Conservation (phyloP, 1,140 invertebrate genomes). For the Thereuonema tuberculata region DNA sequence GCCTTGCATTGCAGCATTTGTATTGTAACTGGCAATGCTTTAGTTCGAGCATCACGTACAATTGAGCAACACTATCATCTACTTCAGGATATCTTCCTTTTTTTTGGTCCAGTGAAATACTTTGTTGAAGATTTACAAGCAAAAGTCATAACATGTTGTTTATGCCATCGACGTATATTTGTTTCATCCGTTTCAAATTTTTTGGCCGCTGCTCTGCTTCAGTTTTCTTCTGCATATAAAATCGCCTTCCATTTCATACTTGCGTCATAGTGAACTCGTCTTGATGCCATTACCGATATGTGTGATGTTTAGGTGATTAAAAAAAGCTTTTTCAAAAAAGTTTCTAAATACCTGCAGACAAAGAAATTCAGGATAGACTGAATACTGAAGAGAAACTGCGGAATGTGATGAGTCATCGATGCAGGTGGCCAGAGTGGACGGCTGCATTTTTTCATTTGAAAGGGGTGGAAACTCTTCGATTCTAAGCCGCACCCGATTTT, state of each 20-base stretch:
- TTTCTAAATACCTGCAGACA: background rate
- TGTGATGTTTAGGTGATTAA: background rate
- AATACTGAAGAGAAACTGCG: background rate
- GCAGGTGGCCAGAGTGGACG: background rate
- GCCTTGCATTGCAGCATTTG: too few species aligned
- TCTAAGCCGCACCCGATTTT: conserved; percentile 16
- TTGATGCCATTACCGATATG: background rate
- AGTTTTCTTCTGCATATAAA: background rate
- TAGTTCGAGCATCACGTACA: too few species aligned
- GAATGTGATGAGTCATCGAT: background rate
- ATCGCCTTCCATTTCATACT: background rate
- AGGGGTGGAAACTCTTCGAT: background rate
- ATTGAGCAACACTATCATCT: too few species aligned
- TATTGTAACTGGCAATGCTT: too few species aligned
- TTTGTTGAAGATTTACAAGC: background rate
- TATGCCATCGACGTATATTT: background rate
- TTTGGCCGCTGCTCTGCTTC: background rate
- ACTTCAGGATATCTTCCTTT: too few species aligned
- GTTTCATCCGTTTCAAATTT: background rate
- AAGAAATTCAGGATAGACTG: background rate
- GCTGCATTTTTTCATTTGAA: background rate
- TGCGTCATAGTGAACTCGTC: background rate
- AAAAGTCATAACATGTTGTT: background rate
- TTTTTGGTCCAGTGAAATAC: too few species aligned
- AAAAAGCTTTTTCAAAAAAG: background rate